Evolutionary conservation across 2,113 vertebrate species (phyloP).

Genomic region (Dissostichus mawsoni): DNA sequence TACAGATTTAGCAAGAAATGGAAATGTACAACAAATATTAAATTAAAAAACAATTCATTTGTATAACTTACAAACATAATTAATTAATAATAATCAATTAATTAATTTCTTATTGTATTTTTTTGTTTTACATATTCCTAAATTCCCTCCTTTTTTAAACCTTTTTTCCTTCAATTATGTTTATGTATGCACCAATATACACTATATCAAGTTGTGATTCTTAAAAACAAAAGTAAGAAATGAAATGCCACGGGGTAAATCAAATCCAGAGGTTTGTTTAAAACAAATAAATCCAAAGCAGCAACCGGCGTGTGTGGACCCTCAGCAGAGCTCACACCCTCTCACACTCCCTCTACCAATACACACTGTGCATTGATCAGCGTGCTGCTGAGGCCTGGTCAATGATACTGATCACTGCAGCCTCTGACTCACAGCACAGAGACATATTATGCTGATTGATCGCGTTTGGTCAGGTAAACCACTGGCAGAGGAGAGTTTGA

Average conservation of each 20-base stretch:
- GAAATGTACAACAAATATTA: too few relatives aligned
- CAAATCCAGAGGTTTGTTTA: not conserved
- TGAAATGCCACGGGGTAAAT: not conserved
- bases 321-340: too few relatives aligned
- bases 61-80: too few relatives aligned
- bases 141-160: too few relatives aligned
- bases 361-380: slow-evolving; percentile 25
- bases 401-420: slow-evolving; percentile 37
- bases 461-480: not conserved
- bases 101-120: too few relatives aligned
- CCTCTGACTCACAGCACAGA: slow-evolving; percentile 4
- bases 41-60: too few relatives aligned
- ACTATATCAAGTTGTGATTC: not conserved
- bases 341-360: not conserved
- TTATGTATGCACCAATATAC: not conserved
- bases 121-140: too few relatives aligned
- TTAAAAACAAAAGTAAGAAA: not conserved
- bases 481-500: not conserved
- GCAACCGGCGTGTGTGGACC: not conserved
- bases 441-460: slow-evolving; percentile 5
- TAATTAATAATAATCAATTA: too few relatives aligned
- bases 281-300: too few relatives aligned
- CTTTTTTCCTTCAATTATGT: too few relatives aligned
- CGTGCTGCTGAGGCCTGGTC: slow-evolving; percentile 26
- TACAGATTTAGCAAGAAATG: too few relatives aligned